These are phyloP conservation scores for Chionodraco myersi DNA, from an alignment of 2,113 vertebrate species.

Conservation along the genomic window DNA sequence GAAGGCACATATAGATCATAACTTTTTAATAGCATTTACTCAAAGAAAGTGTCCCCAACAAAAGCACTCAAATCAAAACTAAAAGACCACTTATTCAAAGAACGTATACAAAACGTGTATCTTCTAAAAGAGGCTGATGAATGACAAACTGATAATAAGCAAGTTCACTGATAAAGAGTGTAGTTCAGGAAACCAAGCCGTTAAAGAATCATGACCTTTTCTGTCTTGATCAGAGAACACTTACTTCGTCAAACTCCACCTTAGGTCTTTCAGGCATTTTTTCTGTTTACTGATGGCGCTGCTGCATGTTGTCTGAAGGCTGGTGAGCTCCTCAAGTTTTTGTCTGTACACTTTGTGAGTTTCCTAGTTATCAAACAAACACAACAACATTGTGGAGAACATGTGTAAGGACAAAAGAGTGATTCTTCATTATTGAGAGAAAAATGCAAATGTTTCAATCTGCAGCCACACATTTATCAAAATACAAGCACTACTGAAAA, in stretches of 20 bases:
- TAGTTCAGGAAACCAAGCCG: not conserved
- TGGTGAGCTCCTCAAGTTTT: conserved; percentile 94
- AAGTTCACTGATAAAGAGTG: not conserved
- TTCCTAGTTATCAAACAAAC: conserved; percentile 83
- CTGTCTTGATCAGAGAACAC: not conserved
- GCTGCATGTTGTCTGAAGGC: conserved; percentile 89
- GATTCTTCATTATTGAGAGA: no score
- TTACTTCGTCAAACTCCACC: conserved; percentile 86
- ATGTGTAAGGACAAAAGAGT: not conserved
- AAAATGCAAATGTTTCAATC: not conserved
- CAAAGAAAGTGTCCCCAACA: not conserved
- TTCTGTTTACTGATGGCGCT: conserved; percentile 91
- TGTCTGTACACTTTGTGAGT: conserved; percentile 94
- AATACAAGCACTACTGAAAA: not conserved
- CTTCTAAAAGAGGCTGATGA: not conserved
- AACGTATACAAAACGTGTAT: not conserved
- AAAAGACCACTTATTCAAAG: not conserved
- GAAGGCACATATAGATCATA: not conserved
- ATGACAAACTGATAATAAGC: not conserved
- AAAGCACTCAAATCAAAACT: not conserved
- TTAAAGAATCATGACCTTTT: not conserved
- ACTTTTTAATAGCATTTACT: not conserved
- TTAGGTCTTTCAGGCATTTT: conserved; percentile 87
- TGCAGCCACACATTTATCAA: not conserved
- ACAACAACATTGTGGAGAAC: not conserved